Base-by-base conservation (phyloP, 2,797 vertebrate species). In the Onychomys torridus region DNA sequence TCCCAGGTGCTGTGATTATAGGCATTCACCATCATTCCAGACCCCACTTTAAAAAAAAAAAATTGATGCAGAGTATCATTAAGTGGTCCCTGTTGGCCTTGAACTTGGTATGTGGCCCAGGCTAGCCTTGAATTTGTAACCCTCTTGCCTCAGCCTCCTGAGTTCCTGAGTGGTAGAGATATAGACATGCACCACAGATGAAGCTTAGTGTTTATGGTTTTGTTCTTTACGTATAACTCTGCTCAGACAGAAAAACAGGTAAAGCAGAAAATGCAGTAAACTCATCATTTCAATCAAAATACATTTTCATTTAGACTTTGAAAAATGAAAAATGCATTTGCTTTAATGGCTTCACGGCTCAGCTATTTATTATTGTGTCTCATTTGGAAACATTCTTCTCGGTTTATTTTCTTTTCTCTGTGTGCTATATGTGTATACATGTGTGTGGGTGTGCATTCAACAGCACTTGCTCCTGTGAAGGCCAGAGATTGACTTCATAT, bases 211-310 rank as follows among this genome's bases (percentile, higher is more conserved):
- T 82, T 55, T 79, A 32, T 89, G 77, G 13, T 78, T 92, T 96
- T 43, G 49, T 43, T 87, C 69, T 92, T 90, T 78, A 61, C 32
- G 10, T 89, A 59, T 90, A 85, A 65, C 82, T 59, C 82, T 92
- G n/a, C 87, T 32, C 27, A 93, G 57, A 49, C 7, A 40, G 61
- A 46, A 93, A 52, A 89, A 87, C 25, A 57, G 59, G 63, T 73
- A 81, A 85, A 75, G n/a, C 49, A 87, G 90, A 86, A 93, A 89
- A 87, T 87, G 57, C 65, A 37, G 32, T 71, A 85, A 93, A 91
- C 14, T 75, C n/a, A 89, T 14, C 65, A 55, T 55, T 85, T 61
- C 59, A 73, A 73, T 57, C 59, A 78, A 65, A 79, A 61, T 57
- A 7, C 32, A 75, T 76, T 73, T 92, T 92, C 75, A 63, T 27